These are phyloP conservation scores for Gallinago solitaria DNA, from an alignment of 2,797 vertebrate genomes.

Conservation along the genomic window DNA sequence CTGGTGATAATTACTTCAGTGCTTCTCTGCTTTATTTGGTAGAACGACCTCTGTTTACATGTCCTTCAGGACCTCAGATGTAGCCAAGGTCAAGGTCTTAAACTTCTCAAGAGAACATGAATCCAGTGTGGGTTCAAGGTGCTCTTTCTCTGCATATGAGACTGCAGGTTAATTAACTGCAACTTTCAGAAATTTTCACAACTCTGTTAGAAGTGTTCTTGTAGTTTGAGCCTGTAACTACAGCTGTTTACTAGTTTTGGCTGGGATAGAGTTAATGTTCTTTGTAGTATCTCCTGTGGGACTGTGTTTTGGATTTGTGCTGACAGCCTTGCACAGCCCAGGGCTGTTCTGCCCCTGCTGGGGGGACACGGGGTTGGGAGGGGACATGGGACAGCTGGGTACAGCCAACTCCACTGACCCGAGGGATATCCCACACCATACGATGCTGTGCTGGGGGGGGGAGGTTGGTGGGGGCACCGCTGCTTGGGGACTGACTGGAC, in stretches of 20 bases:
- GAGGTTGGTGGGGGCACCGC: not conserved
- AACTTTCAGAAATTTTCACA: accelerated
- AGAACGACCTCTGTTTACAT: accelerated
- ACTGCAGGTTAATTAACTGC: not conserved
- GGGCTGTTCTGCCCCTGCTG: too few relatives aligned
- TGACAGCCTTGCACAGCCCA: accelerated
- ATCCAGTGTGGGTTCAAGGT: not conserved
- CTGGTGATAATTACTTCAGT: not conserved
- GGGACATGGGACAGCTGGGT: too few relatives aligned
- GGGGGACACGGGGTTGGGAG: not conserved
- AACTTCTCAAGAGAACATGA: accelerated
- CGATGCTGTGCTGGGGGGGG: not conserved
- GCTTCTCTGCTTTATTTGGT: not conserved
- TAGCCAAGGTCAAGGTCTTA: not conserved
- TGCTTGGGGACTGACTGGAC: not conserved
- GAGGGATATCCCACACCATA: accelerated
- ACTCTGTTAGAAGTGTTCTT: not conserved
- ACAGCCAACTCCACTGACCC: not conserved
- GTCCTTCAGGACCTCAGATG: not conserved
- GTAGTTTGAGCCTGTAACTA: not conserved
- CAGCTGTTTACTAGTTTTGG: too few relatives aligned
- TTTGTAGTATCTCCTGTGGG: not conserved
- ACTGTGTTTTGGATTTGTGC: not conserved
- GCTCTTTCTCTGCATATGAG: not conserved
- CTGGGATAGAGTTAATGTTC: not conserved